A percentile compares a stretch with the other conserved stretches of the same genome.
Conservation (phyloP, 2,113 vertebrate genomes). For the Jaculus jaculus region DNA sequence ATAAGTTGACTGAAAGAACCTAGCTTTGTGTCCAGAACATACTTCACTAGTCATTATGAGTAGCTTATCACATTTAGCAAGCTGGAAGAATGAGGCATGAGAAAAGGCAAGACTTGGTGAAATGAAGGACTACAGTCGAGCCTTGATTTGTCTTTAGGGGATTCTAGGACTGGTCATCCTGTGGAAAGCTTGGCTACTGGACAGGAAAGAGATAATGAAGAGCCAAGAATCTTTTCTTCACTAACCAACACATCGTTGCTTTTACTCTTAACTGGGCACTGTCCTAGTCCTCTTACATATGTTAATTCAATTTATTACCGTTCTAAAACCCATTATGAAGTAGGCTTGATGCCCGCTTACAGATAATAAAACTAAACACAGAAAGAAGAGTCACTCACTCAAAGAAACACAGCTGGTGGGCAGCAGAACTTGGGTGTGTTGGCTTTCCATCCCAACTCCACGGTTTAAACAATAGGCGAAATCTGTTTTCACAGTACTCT, state of each 20-base stretch:
- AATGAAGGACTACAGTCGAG: accelerated
- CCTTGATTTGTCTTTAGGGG: neutral
- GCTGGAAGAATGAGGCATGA: neutral
- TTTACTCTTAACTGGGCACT: neutral
- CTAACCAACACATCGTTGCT: neutral
- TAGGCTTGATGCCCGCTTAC: neutral
- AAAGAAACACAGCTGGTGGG: neutral
- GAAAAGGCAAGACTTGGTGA: neutral
- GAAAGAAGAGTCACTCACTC: neutral
- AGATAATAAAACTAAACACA: neutral
- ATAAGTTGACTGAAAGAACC: neutral
- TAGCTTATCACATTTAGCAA: neutral
- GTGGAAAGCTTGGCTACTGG: neutral
- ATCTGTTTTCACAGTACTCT: neutral
- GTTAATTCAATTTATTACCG: neutral
- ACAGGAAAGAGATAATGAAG: neutral
- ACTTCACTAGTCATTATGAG: neutral
- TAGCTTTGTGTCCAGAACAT: neutral
- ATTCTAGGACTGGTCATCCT: neutral
- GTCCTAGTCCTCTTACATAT: neutral
- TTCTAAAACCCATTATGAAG: neutral
- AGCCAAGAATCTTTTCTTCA: neutral
- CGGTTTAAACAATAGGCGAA: neutral
- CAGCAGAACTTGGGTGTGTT: neutral
- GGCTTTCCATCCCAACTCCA: neutral